These are phyloP conservation scores for Cinclus cinclus DNA, from an alignment of 2,113 vertebrate species.

Conservation along the genomic window DNA sequence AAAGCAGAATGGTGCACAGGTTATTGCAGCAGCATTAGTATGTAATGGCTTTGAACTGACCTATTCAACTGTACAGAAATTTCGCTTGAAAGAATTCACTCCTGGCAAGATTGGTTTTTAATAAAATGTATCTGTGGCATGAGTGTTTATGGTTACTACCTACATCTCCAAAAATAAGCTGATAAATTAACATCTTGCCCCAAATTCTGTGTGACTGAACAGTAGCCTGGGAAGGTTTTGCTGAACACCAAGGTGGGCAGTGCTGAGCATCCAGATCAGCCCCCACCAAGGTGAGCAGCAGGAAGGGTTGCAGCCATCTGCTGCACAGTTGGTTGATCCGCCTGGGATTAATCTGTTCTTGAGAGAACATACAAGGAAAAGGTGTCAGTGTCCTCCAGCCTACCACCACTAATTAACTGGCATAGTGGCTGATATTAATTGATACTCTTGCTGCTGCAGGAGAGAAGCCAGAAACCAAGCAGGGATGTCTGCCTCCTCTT, in stretches of 20 bases:
- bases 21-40: background rate
- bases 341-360: background rate
- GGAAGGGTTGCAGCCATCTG: background rate
- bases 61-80: background rate
- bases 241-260: background rate
- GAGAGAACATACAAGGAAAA: background rate
- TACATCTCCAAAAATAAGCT: background rate
- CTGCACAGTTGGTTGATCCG: background rate
- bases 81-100: background rate
- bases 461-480: background rate
- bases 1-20: background rate
- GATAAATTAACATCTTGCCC: fast-evolving
- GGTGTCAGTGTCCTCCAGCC: background rate
- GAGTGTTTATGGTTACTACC: background rate
- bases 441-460: background rate
- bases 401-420: background rate
- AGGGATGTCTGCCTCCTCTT: background rate
- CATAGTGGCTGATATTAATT: background rate
- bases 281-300: background rate
- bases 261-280: background rate
- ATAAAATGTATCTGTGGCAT: background rate
- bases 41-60: background rate
- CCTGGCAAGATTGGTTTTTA: background rate
- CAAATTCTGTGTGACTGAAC: background rate
- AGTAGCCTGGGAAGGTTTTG: background rate